A percentile compares a stretch with the other conserved stretches of the same genome.
These are phyloP conservation scores for Drosophila greeni DNA, from an alignment of 2,888 invertebrate species.

Conservation along the genomic window DNA sequence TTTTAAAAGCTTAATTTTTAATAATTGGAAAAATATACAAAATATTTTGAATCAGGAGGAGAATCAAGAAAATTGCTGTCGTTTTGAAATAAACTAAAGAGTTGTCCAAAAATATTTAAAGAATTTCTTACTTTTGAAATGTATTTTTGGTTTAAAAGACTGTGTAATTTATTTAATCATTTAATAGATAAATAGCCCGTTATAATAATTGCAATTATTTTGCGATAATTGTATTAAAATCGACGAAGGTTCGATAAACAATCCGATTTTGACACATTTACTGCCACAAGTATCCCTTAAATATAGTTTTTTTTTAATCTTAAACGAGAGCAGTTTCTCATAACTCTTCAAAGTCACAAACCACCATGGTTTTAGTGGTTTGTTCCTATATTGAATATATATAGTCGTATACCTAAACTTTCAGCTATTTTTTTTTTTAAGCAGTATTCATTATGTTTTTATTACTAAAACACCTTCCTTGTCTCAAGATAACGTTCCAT, in stretches of 20 bases:
- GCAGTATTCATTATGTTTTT: not conserved
- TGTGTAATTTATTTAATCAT: no score
- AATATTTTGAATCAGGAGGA: not conserved
- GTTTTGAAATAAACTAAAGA: not conserved
- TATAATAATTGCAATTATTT: no score
- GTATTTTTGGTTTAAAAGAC: no score
- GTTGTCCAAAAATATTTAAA: no score
- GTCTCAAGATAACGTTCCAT: conserved; percentile 27
- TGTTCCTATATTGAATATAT: not conserved
- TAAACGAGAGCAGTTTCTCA: no score
- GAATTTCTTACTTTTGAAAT: no score
- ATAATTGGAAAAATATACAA: not conserved
- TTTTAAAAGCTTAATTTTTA: not conserved
- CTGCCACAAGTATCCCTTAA: not conserved
- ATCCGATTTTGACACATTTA: not conserved
- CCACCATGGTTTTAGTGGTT: not conserved
- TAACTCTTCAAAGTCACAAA: not conserved
- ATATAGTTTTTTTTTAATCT: not conserved
- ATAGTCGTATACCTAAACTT: not conserved
- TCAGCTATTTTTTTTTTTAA: not conserved
- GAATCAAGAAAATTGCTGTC: not conserved
- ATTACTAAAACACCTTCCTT: conserved; percentile 12
- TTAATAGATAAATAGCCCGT: no score
- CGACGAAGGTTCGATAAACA: no score
- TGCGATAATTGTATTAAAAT: not conserved